These are phyloP conservation scores for Nesidiocoris tenuis DNA, from an alignment of 2,888 invertebrate genomes.

Conservation along the genomic window DNA sequence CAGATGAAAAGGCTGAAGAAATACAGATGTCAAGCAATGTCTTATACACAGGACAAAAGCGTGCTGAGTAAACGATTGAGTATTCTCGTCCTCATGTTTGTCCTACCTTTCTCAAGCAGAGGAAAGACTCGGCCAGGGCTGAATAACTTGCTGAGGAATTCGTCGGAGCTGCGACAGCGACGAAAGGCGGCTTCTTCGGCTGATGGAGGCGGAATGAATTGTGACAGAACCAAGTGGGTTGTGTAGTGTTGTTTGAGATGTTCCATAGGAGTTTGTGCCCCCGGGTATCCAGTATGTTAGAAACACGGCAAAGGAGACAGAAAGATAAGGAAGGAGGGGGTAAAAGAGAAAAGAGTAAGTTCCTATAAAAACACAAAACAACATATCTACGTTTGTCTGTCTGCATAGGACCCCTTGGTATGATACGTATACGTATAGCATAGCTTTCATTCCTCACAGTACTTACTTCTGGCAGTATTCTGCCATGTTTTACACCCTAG, in stretches of 20 bases:
- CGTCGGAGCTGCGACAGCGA: background rate
- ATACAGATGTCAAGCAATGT: too few species aligned
- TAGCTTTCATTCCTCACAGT: background rate
- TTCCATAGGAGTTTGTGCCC: background rate
- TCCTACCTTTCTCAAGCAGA: too few species aligned
- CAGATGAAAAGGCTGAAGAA: too few species aligned
- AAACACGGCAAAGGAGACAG: slow-evolving; percentile 26
- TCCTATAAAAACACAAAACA: slow-evolving; percentile 45
- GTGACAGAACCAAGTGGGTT: slow-evolving; percentile 29
- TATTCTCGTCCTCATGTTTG: too few species aligned
- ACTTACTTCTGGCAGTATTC: slow-evolving; percentile 27
- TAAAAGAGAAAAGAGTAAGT: slow-evolving; percentile 37
- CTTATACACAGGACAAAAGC: too few species aligned
- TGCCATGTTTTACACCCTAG: slow-evolving; percentile 43
- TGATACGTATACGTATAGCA: background rate
- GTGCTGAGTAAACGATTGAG: too few species aligned
- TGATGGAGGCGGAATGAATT: slow-evolving; percentile 39
- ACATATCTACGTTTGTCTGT: slow-evolving; percentile 45
- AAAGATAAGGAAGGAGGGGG: slow-evolving; percentile 12
- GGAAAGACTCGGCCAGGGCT: background rate
- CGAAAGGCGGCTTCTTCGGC: slow-evolving; percentile 28
- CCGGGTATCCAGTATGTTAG: slow-evolving; percentile 20
- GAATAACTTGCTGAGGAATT: background rate
- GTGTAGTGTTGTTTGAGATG: slow-evolving; percentile 27
- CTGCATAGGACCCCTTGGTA: slow-evolving; percentile 19